Evolutionary conservation across 2,113 vertebrate genomes (phyloP).

Genomic region (Ciconia stormi): DNA sequence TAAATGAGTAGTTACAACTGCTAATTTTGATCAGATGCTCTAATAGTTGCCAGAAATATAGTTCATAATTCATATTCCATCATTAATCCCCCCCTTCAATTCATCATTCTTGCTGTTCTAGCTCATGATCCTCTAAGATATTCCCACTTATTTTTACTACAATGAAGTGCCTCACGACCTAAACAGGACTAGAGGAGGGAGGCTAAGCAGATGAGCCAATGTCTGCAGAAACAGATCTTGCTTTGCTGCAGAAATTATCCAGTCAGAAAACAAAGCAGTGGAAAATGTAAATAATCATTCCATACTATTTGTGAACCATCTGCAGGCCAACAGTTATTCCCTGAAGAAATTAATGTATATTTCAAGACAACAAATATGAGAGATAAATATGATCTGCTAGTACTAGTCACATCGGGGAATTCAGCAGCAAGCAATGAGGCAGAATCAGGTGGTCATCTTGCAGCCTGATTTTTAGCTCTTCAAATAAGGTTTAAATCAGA

Average conservation of each 20-base stretch:
- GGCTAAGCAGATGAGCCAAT: not conserved
- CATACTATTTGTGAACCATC: not conserved
- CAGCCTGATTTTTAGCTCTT: not conserved
- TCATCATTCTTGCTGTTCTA: not conserved
- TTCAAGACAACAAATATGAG: not conserved
- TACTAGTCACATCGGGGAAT: not conserved
- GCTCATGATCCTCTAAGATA: not conserved
- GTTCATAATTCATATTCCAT: not conserved
- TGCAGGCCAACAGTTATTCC: not conserved
- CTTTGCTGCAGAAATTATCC: not conserved
- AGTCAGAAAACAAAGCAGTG: conserved; percentile 4
- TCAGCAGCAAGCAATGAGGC: not conserved
- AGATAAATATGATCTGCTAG: not conserved
- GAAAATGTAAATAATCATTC: not conserved
- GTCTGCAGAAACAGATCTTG: not conserved
- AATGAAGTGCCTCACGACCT: not conserved
- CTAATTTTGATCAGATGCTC: conserved; percentile 38
- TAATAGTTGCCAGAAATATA: not conserved
- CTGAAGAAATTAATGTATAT: not conserved
- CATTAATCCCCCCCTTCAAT: not conserved
- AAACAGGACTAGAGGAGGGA: not conserved
- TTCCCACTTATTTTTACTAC: not conserved
- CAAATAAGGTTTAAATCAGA: not conserved
- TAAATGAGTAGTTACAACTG: conserved; percentile 14
- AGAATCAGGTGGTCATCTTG: not conserved